Evolutionary conservation across 2,888 invertebrate genomes (phyloP).

Genomic region (Graphium colonna): DNA sequence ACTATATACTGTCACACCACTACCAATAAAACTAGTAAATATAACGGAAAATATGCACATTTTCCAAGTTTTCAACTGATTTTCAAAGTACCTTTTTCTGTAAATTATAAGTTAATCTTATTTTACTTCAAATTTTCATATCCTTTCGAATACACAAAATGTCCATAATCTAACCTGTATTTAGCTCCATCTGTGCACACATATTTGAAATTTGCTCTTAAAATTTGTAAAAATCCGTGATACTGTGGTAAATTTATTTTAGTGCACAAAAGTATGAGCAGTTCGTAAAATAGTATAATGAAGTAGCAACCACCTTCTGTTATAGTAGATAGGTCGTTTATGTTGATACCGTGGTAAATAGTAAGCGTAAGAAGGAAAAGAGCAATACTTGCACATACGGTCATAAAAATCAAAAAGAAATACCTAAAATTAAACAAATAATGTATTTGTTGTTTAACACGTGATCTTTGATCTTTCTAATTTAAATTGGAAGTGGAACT

Average conservation of each 20-base stretch:
- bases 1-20: conserved; percentile 36
- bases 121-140: no score
- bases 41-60: conserved; percentile 35
- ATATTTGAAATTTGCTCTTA: conserved; percentile 48
- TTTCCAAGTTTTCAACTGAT: conserved; percentile 49
- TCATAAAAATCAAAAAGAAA: conserved; percentile 28
- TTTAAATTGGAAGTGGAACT: conserved; percentile 23
- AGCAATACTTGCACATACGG: conserved; percentile 25
- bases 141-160: no score
- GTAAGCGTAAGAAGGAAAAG: conserved; percentile 26
- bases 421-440: conserved; percentile 33
- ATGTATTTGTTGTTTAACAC: neutral
- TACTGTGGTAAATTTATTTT: conserved; percentile 40
- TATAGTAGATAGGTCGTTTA: conserved; percentile 36
- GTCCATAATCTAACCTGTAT: conserved; percentile 46
- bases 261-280: conserved; percentile 42
- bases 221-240: conserved; percentile 33
- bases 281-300: conserved; percentile 42
- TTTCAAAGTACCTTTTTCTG: conserved; percentile 47
- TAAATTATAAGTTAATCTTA: conserved; percentile 16
- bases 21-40: conserved; percentile 31
- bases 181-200: conserved; percentile 41
- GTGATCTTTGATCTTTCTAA: no score
- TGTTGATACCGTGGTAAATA: conserved; percentile 35
- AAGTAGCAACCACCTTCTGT: conserved; percentile 49